These are phyloP conservation scores for Montifringilla adamsi DNA, from an alignment of 2,113 vertebrate species.

Conservation along the genomic window DNA sequence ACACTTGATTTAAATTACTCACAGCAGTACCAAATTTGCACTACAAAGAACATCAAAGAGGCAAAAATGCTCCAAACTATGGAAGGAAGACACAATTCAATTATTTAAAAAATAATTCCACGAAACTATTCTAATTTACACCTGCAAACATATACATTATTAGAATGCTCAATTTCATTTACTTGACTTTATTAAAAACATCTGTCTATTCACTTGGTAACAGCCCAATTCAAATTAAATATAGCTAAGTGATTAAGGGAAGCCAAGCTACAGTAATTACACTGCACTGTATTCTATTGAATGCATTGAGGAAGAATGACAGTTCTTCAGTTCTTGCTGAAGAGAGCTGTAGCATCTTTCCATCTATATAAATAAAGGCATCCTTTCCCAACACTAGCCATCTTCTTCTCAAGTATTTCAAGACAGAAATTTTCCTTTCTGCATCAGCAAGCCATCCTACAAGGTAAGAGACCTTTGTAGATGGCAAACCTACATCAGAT, in stretches of 20 bases:
- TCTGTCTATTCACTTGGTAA: neutral
- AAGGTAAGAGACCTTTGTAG: neutral
- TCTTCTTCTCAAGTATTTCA: neutral
- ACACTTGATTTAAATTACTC: neutral
- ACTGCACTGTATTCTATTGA: accelerated
- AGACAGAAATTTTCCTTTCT: neutral
- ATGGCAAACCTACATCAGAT: neutral
- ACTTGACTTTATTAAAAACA: neutral
- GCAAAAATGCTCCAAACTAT: neutral
- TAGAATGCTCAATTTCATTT: neutral
- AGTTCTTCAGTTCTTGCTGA: neutral
- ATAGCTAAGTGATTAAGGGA: neutral
- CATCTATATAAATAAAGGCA: neutral
- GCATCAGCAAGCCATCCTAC: no score
- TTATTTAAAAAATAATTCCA: neutral
- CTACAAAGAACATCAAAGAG: neutral
- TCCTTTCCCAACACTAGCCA: neutral
- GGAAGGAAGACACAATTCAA: neutral
- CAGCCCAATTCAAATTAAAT: neutral
- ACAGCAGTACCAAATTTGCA: neutral
- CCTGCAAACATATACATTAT: neutral
- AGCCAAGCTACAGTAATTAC: neutral
- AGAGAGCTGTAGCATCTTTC: neutral
- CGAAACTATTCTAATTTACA: neutral
- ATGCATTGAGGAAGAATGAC: neutral